Evolutionary conservation across 2,888 invertebrate species (phyloP).

Genomic region (Dasypolia templi): DNA sequence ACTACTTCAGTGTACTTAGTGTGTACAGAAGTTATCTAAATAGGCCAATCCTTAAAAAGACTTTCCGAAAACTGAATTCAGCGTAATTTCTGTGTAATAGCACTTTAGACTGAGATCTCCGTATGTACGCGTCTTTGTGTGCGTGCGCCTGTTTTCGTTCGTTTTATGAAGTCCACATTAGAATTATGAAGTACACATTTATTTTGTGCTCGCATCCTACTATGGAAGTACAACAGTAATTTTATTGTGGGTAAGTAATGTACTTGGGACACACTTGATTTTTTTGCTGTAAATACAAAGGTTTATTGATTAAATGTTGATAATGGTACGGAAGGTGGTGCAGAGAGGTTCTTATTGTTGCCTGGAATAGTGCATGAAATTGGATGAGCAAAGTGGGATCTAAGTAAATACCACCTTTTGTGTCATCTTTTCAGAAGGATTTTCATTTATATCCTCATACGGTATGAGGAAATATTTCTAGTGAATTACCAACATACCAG

Average conservation of each 20-base stretch:
- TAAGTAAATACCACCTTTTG: background rate
- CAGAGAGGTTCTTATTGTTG: background rate
- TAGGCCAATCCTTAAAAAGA: background rate
- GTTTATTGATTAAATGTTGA: slow-evolving; percentile 34
- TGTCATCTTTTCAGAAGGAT: slow-evolving; percentile 7
- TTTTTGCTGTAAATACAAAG: slow-evolving; percentile 26
- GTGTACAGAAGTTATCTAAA: background rate
- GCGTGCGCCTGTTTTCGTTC: background rate
- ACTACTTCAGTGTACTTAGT: background rate
- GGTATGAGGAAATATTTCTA: background rate
- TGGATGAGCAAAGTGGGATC: slow-evolving; percentile 35
- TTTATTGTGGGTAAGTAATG: slow-evolving; percentile 47
- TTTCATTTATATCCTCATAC: background rate
- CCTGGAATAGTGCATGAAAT: slow-evolving; percentile 33
- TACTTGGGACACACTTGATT: slow-evolving; percentile 43
- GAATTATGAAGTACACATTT: background rate
- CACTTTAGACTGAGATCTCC: background rate
- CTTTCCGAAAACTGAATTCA: background rate
- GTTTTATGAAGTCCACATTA: slow-evolving; percentile 5
- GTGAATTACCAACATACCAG: too few relatives aligned
- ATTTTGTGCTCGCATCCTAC: background rate
- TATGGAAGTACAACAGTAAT: slow-evolving; percentile 58
- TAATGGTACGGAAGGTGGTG: background rate
- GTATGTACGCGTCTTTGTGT: background rate
- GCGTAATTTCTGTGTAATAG: background rate